A percentile compares a stretch with the other conserved stretches of the same genome.
Evolutionary conservation across 2,797 vertebrate species (phyloP).

Genomic region (Lacerta bilineata): DNA sequence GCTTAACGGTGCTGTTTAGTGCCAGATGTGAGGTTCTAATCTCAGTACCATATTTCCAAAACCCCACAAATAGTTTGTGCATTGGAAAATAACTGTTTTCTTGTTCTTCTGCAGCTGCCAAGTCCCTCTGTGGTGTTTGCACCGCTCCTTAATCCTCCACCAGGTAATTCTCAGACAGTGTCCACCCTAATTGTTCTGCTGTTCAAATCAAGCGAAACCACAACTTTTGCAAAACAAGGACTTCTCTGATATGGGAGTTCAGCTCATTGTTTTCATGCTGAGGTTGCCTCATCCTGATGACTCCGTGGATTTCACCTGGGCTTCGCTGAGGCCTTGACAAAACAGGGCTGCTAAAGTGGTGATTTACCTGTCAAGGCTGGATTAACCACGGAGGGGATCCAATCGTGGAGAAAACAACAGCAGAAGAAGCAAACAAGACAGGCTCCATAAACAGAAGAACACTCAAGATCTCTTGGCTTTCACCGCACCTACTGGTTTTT

Average conservation of each 20-base stretch:
- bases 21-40: no score
- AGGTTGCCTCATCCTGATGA: slow-evolving; percentile 69
- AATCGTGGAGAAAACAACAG: slow-evolving; percentile 53
- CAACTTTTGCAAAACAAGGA: slow-evolving; percentile 61
- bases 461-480: neutral
- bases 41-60: neutral
- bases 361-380: slow-evolving; percentile 59
- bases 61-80: neutral
- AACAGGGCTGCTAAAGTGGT: slow-evolving; percentile 48
- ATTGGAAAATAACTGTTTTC: neutral
- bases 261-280: slow-evolving; percentile 60
- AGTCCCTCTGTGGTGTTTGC: neutral
- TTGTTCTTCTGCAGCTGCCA: neutral
- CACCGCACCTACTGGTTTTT: no score
- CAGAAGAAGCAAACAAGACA: slow-evolving; percentile 51
- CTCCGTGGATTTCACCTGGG: slow-evolving; percentile 65
- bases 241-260: slow-evolving; percentile 37
- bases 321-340: slow-evolving; percentile 64
- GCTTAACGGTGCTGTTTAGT: neutral
- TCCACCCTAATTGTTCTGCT: slow-evolving; percentile 31
- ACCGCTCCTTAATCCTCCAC: slow-evolving; percentile 16
- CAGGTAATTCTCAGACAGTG: slow-evolving; percentile 33
- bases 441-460: slow-evolving; percentile 35
- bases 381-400: slow-evolving; percentile 17
- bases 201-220: slow-evolving; percentile 54